Evolutionary conservation across 2,888 invertebrate genomes (phyloP), one percentile per base, ranked within the genome.

Genomic region (Chaitophorus viminalis): DNA sequence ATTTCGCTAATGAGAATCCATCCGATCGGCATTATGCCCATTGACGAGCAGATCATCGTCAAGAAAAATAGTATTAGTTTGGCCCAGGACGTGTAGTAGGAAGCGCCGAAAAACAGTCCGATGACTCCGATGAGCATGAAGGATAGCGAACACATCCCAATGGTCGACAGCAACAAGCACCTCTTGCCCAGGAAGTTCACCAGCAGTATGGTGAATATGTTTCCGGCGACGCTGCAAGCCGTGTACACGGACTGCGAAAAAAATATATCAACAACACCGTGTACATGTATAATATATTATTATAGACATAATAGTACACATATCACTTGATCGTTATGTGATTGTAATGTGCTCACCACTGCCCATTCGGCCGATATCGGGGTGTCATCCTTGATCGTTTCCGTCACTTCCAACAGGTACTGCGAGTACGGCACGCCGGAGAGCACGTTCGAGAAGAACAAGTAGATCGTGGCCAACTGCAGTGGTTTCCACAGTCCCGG

Each of bases 1-100:
- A 86, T 77, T 86, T 86, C 85, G 21, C 85, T 54, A 11, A 86
- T 86, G 85, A 70, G 54, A 8, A 86, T 78, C 85, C 85, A 86
- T 78, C 77, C 85, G 46, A 86, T 70, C 9, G 85, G 85, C 85
- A 78, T 78, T 17, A 86, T 11, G 21, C 85, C 85, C 54, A 86
- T 36, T 1, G 85, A 86, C 54, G 85, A 86, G 29, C 78, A 52
- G 60, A 86, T 36, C 70, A 68, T 54, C 4, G 70, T 68, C 29
- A 52, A 3, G 25, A 78, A 86, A 17, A 86, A 86, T 31, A 78
- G 54, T 2, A 21, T 6, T 52, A 70, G 14, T 54, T 78, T 68
- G 18, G n/a, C 31, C 52, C 78, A 86, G 8, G 68, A 54, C 4
- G n/a, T 21, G 54, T 54, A 70, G 0, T 52, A 33, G 25, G 36